Evolutionary conservation across 2,888 invertebrate species (phyloP), one percentile per base, ranked within the genome.

Genomic region (Xanthia togata): DNA sequence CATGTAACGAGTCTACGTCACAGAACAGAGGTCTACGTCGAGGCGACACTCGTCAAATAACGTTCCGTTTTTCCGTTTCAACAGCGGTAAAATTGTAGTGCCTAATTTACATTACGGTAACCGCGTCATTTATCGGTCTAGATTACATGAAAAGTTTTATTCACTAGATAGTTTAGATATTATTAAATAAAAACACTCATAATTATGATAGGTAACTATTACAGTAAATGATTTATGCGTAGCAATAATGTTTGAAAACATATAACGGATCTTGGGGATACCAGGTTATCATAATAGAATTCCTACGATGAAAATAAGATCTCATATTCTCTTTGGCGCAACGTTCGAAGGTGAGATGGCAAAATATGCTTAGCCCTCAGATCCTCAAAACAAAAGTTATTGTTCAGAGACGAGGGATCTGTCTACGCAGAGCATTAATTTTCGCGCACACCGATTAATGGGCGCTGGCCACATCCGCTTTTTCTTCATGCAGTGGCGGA

Each of bases 31-130:
- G 1, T 26, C 17, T 17, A 59, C 23, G 60, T 80, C 65, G 78
- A 47, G 35, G 65, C 44, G 77, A 76, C 75, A 79, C 44, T 77
- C 73, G 74, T 65, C 81, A 81, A 74, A 55, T 55, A 62, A 75
- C 74, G 76, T 79, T 79, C 47, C 78, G 41, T 78, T 76, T 59
- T 26, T 1, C 0, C 0, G 0, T 17, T 31, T n/a, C 20, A n/a
- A 41, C 2, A 41, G 31, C 8, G 4, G 8, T 3, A 20, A 35
- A 57, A 31, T 12, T 20, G 6, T 41, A 8, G 0, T 55, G 6
- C 1, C 44, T 41, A 59, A 31, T 26, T 11, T n/a, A 41, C 2
- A 50, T 41, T 4, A 20, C 0, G n/a, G 12, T 23, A 31, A n/a
- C 14, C 4, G 26, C 14, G 12, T 31, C 44, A 17, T 31, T 31